Base-by-base conservation (phyloP, 2,888 invertebrate genomes). In the Diabrotica balteata region DNA sequence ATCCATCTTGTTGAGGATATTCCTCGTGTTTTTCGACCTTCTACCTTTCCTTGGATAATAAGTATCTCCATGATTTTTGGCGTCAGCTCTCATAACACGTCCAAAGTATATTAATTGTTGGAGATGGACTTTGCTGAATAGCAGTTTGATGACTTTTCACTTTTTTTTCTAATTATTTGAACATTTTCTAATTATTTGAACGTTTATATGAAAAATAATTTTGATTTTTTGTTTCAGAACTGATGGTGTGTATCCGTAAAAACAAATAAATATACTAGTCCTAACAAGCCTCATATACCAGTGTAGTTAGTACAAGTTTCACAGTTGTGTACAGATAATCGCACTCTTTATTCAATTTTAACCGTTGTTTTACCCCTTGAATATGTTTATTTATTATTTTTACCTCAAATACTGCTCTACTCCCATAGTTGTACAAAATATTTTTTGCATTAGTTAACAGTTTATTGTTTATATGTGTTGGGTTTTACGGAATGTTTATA, bases 171-270 rank as follows among this genome's bases (percentile, higher is more conserved):
- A 17, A 17, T 17, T 17, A 17, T 17, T 17, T 17, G 17, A 32
- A 32, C 32, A 32, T 32, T 32, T 32, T 32, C 32, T 4, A 32
- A 4, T 32, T 32, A 32, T 32, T 32, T 32, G 32, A 32, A 32
- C 5, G 4, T 32, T 32, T 2, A 32, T 32, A 32, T 4, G 32
- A 32, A 32, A 32, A 32, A 32, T 32, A 32, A 32, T 32, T 32
- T 32, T 32, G 32, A 32, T 2, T 66, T 68, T 75, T 78, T 73
- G 51, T 78, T 85, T 83, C 81, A 88, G 87, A 87, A 87, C 83
- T 87, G 86, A 87, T 83, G 86, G 85, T 84, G 86, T 85, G 86
- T 87, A 83, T 86, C 85, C 85, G 80, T 72, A 72, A 76, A 75
- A 74, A 75, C 77, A 80, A 77, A 79, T 76, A 80, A 77, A 79